Evolutionary conservation across 2,797 vertebrate genomes (phyloP).

Genomic region (Fistularia tabacaria): DNA sequence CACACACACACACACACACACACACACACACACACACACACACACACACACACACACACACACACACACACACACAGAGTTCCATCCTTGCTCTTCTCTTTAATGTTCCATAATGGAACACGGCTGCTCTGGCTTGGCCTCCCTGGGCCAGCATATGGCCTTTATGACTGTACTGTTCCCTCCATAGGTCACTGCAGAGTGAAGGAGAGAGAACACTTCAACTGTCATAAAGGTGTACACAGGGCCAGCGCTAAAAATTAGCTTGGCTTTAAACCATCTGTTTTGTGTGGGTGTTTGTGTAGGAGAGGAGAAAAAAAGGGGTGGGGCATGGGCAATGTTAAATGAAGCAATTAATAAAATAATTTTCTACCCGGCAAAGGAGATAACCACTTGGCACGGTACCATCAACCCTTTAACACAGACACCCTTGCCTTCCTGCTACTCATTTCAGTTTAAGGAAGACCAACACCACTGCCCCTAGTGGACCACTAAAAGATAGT

Average conservation of each 20-base stretch:
- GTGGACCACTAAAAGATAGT: conserved; percentile 70
- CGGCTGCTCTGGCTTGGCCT: conserved; percentile 53
- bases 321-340: conserved; percentile 63
- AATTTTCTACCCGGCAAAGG: conserved; percentile 82
- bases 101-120: conserved; percentile 60
- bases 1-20: too few relatives aligned
- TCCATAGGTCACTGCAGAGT: conserved; percentile 60
- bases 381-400: conserved; percentile 80
- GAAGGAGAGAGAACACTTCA: conserved; percentile 41
- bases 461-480: conserved; percentile 71
- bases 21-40: background rate
- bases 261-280: conserved; percentile 19
- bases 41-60: background rate
- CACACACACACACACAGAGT: conserved; percentile 1
- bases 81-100: conserved; percentile 18
- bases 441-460: conserved; percentile 65
- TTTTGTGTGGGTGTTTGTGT: conserved; percentile 52
- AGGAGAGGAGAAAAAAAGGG: conserved; percentile 26
- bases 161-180: conserved; percentile 64
- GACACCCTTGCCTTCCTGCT: conserved; percentile 48
- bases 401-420: conserved; percentile 72
- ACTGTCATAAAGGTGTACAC: conserved; percentile 53
- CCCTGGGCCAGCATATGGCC: conserved; percentile 71
- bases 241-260: conserved; percentile 45
- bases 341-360: conserved; percentile 87